Evolutionary conservation across 2,888 invertebrate genomes (phyloP).

Genomic region (Lacanobia wlatinum): DNA sequence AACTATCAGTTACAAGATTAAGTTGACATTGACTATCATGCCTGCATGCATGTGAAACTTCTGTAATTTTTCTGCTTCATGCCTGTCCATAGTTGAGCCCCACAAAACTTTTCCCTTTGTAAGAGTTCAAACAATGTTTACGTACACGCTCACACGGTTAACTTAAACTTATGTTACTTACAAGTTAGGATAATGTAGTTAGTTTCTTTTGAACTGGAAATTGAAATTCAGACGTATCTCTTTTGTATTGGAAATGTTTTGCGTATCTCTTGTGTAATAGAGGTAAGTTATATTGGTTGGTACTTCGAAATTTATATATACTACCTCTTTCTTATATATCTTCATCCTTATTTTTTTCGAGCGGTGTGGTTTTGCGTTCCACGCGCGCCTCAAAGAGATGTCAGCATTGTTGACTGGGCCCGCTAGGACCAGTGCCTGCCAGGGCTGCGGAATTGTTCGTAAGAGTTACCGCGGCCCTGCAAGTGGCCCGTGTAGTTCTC

Average conservation of each 20-base stretch:
- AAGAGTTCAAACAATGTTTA: slow-evolving; percentile 53
- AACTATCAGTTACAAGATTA: too few species aligned
- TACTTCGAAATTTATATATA: too few species aligned
- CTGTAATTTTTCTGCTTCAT: background rate
- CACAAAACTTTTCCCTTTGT: slow-evolving; percentile 42
- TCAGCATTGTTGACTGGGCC: too few species aligned
- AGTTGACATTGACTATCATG: too few species aligned
- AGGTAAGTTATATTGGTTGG: background rate
- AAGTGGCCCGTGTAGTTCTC: too few species aligned
- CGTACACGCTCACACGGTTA: slow-evolving; percentile 38
- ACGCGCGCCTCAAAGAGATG: too few species aligned
- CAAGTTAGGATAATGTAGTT: slow-evolving; percentile 48
- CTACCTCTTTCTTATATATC: too few species aligned
- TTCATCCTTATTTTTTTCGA: too few species aligned
- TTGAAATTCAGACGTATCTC: slow-evolving; percentile 42
- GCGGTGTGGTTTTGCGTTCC: too few species aligned
- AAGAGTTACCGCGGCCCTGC: too few species aligned
- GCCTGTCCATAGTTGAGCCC: background rate
- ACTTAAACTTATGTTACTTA: slow-evolving; percentile 54
- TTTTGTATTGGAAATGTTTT: slow-evolving; percentile 25
- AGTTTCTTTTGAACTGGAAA: slow-evolving; percentile 51
- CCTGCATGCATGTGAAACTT: slow-evolving; percentile 16
- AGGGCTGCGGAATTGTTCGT: too few species aligned
- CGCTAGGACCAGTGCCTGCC: too few species aligned
- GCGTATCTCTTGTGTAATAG: background rate